A percentile compares a stretch with the other conserved stretches of the same genome.
Conservation (phyloP, 1,140 invertebrate species). For the Drosophila lowei region DNA sequence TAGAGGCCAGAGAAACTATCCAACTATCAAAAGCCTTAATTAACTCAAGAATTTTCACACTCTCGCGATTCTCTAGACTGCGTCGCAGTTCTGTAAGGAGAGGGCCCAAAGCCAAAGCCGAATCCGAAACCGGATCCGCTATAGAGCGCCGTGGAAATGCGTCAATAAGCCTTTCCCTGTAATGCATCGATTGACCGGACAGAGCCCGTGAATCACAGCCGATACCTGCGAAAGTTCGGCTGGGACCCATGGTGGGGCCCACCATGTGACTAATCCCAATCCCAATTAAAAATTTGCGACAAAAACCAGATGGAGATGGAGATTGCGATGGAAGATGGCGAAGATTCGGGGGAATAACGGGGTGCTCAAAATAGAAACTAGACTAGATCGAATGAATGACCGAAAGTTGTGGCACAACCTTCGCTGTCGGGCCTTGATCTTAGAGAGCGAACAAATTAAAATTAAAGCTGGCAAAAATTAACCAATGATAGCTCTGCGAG, state of each 20-base stretch:
- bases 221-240: constrained; percentile 27
- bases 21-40: constrained; percentile 21
- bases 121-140: constrained; percentile 52
- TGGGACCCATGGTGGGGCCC: background rate
- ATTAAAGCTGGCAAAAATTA: constrained; percentile 21
- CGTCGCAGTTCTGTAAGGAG: constrained; percentile 29
- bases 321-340: background rate
- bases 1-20: constrained; percentile 21
- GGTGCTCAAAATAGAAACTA: constrained; percentile 23
- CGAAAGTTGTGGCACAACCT: background rate
- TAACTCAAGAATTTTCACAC: constrained; percentile 17
- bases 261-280: constrained; percentile 30
- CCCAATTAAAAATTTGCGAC: constrained; percentile 19
- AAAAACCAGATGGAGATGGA: background rate
- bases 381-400: constrained; percentile 13
- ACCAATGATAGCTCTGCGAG: constrained; percentile 14
- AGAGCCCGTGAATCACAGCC: constrained; percentile 52
- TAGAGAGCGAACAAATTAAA: constrained; percentile 34
- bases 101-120: constrained; percentile 29
- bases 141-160: constrained; percentile 25
- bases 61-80: constrained; percentile 14
- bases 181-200: constrained; percentile 25
- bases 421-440: constrained; percentile 50
- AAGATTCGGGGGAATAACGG: constrained; percentile 24
- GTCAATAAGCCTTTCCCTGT: constrained; percentile 43